Evolutionary conservation across 1,140 invertebrate species (phyloP).

Genomic region (Polypedilum pembai): DNA sequence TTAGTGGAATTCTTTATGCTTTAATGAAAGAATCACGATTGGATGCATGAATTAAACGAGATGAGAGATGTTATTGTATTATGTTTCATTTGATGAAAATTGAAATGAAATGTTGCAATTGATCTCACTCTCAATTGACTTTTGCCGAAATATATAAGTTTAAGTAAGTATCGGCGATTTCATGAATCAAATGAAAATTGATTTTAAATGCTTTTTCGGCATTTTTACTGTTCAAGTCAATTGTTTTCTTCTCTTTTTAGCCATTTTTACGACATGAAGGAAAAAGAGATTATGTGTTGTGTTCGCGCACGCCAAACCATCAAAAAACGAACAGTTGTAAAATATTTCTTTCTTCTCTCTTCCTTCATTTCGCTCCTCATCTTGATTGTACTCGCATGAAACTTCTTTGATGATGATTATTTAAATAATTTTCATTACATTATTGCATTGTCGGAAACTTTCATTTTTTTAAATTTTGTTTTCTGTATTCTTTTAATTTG

Average conservation of each 20-base stretch:
- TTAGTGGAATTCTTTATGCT: conserved; percentile 15
- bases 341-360: no score
- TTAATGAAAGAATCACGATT: conserved; percentile 19
- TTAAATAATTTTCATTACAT: not conserved
- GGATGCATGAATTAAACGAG: conserved; percentile 17
- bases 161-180: not conserved
- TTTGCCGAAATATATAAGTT: not conserved
- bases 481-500: no score
- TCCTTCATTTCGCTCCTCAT: no score
- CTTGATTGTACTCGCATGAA: no score
- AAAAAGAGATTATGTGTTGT: no score
- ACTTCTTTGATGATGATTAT: no score
- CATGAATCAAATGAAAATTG: conserved; percentile 13
- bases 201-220: not conserved
- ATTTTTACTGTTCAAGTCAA: no score
- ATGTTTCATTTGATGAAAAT: not conserved
- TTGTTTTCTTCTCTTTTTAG: no score
- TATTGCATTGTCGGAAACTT: not conserved
- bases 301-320: conserved; percentile 8
- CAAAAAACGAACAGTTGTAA: not conserved
- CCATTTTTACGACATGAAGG: no score
- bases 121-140: conserved; percentile 9
- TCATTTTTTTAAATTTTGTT: not conserved
- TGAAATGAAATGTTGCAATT: not conserved
- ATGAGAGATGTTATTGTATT: not conserved